Evolutionary conservation across 2,888 invertebrate genomes (phyloP), one percentile per base, ranked within the genome.

Genomic region (Miltochrista miniata): DNA sequence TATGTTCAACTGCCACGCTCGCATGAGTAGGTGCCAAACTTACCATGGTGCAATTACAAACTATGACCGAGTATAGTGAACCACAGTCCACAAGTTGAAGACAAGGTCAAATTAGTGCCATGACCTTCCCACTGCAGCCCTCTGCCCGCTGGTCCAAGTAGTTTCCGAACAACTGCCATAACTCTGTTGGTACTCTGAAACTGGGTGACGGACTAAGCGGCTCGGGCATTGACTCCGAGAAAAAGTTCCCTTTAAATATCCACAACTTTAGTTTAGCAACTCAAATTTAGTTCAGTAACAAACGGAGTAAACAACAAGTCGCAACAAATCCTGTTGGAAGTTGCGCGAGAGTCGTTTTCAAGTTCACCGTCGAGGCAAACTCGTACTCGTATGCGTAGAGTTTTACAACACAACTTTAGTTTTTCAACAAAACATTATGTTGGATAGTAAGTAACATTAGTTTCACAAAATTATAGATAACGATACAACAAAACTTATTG

Each of bases 171-270:
- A 91, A 92, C 90, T 92, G 91, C 90, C 90, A 92, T 91, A 90
- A 91, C 90, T 91, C 90, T 79, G 84, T 79, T 80, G 85, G 83
- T 85, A 85, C 87, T 89, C 90, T 74, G 85, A 88, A 91, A 91
- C 91, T 90, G 87, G 91, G 91, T 90, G 90, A 91, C 91, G 87
- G 87, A 86, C 87, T 80, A 83, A 79, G 72, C 83, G 89, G 86
- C 85, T 83, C 82, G 90, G 90, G 87, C 91, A 85, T 91, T 90
- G 91, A 91, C 91, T 90, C 85, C 85, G 87, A 86, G 90, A 91
- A 90, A 91, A 91, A 91, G 88, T 91, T 91, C 87, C 75, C 87
- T 90, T 91, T 90, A 90, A 91, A 91, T 90, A 91, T 90, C 90
- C 85, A 79, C 88, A 90, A 91, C 83, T 90, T 89, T 87, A 90